Evolutionary conservation across 35 echinoderm and acorn worm genomes (phyloP), one percentile per base, ranked within the genome.

Genomic region (Nesometra sesokonis): DNA sequence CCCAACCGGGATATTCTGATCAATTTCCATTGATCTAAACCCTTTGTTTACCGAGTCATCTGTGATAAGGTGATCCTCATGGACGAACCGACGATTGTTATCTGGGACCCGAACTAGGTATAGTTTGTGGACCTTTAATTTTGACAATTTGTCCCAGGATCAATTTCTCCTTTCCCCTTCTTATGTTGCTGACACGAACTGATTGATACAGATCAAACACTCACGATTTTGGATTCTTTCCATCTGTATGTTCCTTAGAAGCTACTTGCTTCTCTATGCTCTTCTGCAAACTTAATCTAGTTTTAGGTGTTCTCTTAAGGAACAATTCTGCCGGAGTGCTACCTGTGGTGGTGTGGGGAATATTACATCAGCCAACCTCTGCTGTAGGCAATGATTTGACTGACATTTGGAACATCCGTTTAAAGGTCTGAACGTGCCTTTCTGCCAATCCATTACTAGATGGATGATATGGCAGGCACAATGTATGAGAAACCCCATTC

Each of bases 391-490:
- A 37, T 31, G 19, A 17, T 38, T 15, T 23, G 31, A 27, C 36
- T 29, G 86, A 36, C 86, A 78, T 87, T 31, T 17, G 7, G 37
- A 78, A 87, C 29, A 36, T 23, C 32, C 78, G 52, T 79, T 87
- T 87, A 34, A 87, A 87, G 29, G 86, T 87, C 33, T n/a, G n/a
- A n/a, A n/a, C n/a, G n/a, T n/a, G n/a, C n/a, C n/a, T n/a, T n/a
- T n/a, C n/a, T n/a, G n/a, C n/a, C n/a, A n/a, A n/a, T n/a, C n/a
- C n/a, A n/a, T n/a, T n/a, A n/a, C n/a, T n/a, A n/a, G n/a, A n/a
- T 30, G 86, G 86, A 46, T 87, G 77, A 35, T 87, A 87, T 5
- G 86, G 86, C 21, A 77, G 86, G 19, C 57, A 79, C 2, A 87
- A 29, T 13, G 86, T 87, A 40, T 87, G 86, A 36, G 32, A 27